Evolutionary conservation across 2,888 invertebrate species (phyloP), one percentile per base, ranked within the genome.

Genomic region (Branchipolynoe longqiensis): DNA sequence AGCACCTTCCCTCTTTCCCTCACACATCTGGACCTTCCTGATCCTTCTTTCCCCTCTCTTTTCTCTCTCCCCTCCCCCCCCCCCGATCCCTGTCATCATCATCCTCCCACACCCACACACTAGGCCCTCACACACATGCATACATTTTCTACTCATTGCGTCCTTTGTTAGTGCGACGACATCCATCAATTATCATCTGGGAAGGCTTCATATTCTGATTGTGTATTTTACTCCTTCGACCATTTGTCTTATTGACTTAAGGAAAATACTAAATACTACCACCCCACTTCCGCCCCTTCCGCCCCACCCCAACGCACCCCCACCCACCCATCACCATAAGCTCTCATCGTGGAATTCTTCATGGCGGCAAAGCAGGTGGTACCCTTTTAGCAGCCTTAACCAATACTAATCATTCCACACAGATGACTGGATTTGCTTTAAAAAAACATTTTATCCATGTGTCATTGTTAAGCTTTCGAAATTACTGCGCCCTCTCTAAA

Each of bases 231-330:
- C 69, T 25, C 69, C 22, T 25, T 12, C 69, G 22, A n/a, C 69
- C 69, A 69, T 69, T 69, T 69, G 69, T 69, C 38, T 69, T 25
- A 69, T 69, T 69, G 69, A 38, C 69, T 69, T 69, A 69, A 69
- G 69, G n/a, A n/a, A n/a, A n/a, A n/a, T n/a, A n/a, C n/a, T n/a
- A n/a, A n/a, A n/a, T n/a, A n/a, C n/a, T n/a, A n/a, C n/a, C n/a
- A n/a, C n/a, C n/a, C n/a, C n/a, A n/a, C n/a, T n/a, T n/a, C n/a
- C n/a, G n/a, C n/a, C n/a, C n/a, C n/a, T n/a, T n/a, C n/a, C n/a
- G n/a, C n/a, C n/a, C n/a, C n/a, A n/a, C n/a, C n/a, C n/a, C n/a
- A n/a, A n/a, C n/a, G n/a, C n/a, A n/a, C n/a, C n/a, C n/a, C n/a
- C n/a, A n/a, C n/a, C n/a, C n/a, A n/a, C n/a, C n/a, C n/a, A n/a